Base-by-base conservation (phyloP, 1,140 invertebrate genomes). In the Drosophila fuyamai region DNA sequence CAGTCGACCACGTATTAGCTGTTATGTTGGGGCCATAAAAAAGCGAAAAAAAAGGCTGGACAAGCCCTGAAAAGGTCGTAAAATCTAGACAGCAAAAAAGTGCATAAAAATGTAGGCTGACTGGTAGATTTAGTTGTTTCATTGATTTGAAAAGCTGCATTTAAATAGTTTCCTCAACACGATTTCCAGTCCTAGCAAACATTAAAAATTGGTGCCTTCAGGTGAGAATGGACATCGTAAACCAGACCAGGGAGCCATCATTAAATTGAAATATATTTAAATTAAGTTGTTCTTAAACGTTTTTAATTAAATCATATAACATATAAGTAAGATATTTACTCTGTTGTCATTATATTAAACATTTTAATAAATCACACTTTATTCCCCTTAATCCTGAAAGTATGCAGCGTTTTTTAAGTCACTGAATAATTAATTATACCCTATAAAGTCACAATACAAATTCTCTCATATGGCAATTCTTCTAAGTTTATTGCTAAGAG, bases 381-480 rank as follows among this genome's bases (percentile, higher is more conserved):
- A 58, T 41, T 43, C 16, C 13, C 8, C 4, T 7, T 29, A 76
- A 67, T 76, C 73, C 73, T 59, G 62, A 76, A 77, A 70, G 75
- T 77, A 70, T 77, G 75, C 75, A 51, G 55, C 38, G 55, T 55
- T 38, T 57, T 23, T 7, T 10, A 12, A 7, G 7, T 10, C 5
- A 5, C 9, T 32, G 0, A 10, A 14, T 1, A 23, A 23, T 0
- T 4, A 23, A 23, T 23, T 38, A 12, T 10, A 4, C 36, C 36
- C 36, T 10, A 38, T 38, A 38, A 38, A 4, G 36, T 10, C 29
- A 32, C 29, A 32, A 32, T 7, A 7, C 29, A 8, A 43, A 43
- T 16, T n/a, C n/a, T 43, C n/a, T 43, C n/a, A 16, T 43, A 43
- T 14, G n/a, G n/a, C 16, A 14, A 44, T 10, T 2, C 43, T 18